Base-by-base conservation (phyloP, 2,888 invertebrate species). In the Congeria kusceri region DNA sequence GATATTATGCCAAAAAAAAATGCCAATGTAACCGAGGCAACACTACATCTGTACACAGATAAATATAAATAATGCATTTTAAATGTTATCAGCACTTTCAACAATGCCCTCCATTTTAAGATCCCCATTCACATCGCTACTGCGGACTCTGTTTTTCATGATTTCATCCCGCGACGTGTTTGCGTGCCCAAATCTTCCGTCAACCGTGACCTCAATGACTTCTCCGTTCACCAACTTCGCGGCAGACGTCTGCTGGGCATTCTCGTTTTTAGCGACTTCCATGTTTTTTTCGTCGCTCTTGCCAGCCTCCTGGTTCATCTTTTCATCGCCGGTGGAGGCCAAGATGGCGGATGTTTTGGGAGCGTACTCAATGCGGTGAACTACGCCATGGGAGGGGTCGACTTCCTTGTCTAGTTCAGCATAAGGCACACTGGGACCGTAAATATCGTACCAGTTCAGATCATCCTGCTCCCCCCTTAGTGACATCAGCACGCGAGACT, bases 401-500 rank as follows among this genome's bases (percentile, higher is more conserved):
- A 62, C 47, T 62, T 76, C 78, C 23, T 74, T 70, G 20, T 86
- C 85, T 13, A 63, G 72, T 44, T 77, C 79, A 28, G 78, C 80
- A 62, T 79, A 67, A 1, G 87, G 87, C 62, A 83, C 67, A 62
- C 73, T 71, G 0, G 86, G 86, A 11, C 86, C 87, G 56, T 84
- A 84, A 11, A 84, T 80, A 56, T 84, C 83, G 59, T 86, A 82
- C 81, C 81, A 84, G 32, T 76, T 85, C 47, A 83, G 71, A 47
- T 89, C 90, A 68, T 89, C 90, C n/a, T 84, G 77, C 28, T 91
- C 91, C 20, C 88, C 89, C 47, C 83, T 81, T 49, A 91, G 64
- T 7, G 91, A 91, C 85, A 91, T 82, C 77, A 91, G 83, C 71
- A 91, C 90, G 47, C 91, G 80, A 23, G 91, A 91, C 83, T 90